Evolutionary conservation across 2,888 invertebrate genomes (phyloP).

Genomic region (Hirudinaria manillensis): DNA sequence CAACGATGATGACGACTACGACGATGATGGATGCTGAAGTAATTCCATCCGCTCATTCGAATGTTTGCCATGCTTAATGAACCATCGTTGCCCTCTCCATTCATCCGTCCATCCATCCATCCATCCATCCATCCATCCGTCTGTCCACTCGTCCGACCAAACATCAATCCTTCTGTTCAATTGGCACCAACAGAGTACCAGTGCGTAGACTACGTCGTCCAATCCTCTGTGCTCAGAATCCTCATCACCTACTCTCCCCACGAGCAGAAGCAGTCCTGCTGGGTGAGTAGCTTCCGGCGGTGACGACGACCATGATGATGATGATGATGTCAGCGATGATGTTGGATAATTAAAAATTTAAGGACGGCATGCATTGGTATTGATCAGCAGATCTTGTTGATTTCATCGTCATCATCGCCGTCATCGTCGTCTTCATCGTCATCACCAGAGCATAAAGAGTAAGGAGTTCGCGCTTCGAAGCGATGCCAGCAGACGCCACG

Average conservation of each 20-base stretch:
- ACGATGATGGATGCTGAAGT: too few species aligned
- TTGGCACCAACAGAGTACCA: background rate
- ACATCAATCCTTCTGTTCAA: too few species aligned
- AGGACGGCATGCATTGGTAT: too few species aligned
- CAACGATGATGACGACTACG: too few species aligned
- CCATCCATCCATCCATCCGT: too few species aligned
- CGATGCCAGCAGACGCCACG: background rate
- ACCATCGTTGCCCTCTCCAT: slow-evolving; percentile 3
- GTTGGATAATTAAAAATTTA: too few species aligned
- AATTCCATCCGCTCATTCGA: too few species aligned
- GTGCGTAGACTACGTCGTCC: background rate
- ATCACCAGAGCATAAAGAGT: slow-evolving; percentile 1
- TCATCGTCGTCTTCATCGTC: background rate
- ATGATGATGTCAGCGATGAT: too few species aligned
- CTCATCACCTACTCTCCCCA: background rate
- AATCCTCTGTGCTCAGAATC: background rate
- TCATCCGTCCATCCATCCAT: background rate
- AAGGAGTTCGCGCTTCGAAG: background rate
- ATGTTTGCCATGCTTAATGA: background rate
- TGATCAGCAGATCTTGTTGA: background rate
- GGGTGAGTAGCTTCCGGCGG: background rate
- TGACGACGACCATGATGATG: background rate
- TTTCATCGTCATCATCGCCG: background rate
- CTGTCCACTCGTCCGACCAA: too few species aligned
- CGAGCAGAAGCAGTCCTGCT: slow-evolving; percentile 6